A percentile compares a stretch with the other conserved stretches of the same genome.
phyloP scores from a whole-genome alignment of 1,140 invertebrate genomes.

The Drosophila quadrilineata region DNA sequence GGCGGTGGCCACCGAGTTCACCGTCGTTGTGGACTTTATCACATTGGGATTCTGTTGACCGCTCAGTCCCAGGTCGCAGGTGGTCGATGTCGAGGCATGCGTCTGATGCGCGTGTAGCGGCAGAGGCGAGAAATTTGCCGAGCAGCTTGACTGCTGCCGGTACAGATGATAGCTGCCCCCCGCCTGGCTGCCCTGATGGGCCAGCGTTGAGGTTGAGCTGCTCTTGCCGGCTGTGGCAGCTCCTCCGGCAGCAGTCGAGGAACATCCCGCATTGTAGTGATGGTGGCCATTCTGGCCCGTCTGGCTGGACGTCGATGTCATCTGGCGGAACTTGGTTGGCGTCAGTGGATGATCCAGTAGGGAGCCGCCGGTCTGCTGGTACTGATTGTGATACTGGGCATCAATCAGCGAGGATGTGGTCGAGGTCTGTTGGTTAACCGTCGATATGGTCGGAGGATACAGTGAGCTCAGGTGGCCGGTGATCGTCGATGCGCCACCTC shows the following conservation, averaged over 20 bases:
- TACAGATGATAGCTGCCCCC: slow-evolving; percentile 52
- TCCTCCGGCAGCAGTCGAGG: not conserved
- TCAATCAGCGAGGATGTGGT: slow-evolving; percentile 79
- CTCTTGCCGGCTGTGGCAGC: slow-evolving; percentile 26
- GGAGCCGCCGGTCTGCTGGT: slow-evolving; percentile 77
- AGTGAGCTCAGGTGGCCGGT: slow-evolving; percentile 70
- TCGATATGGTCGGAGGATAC: slow-evolving; percentile 77
- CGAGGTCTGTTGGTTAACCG: slow-evolving; percentile 78
- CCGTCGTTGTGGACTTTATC: slow-evolving; percentile 80
- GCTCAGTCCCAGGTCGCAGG: slow-evolving; percentile 68
- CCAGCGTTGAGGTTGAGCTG: slow-evolving; percentile 55
- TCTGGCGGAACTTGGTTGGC: slow-evolving; percentile 77
- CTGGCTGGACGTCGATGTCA: slow-evolving; percentile 70
- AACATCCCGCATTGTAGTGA: slow-evolving; percentile 13
- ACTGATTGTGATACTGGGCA: slow-evolving; percentile 79
- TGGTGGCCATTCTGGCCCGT: slow-evolving; percentile 59
- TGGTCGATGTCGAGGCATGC: slow-evolving; percentile 78
- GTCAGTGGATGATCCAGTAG: slow-evolving; percentile 77
- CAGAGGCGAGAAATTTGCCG: slow-evolving; percentile 76
- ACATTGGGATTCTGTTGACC: slow-evolving; percentile 74
- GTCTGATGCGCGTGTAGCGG: slow-evolving; percentile 75
- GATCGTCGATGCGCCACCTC: slow-evolving; percentile 61
- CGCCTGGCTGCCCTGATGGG: slow-evolving; percentile 33
- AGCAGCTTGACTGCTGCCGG: slow-evolving; percentile 77
- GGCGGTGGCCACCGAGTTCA: slow-evolving; percentile 77